A percentile compares a stretch with the other conserved stretches of the same genome.
phyloP scores from a whole-genome alignment of 2,888 invertebrate genomes.

The Acheta domesticus region DNA sequence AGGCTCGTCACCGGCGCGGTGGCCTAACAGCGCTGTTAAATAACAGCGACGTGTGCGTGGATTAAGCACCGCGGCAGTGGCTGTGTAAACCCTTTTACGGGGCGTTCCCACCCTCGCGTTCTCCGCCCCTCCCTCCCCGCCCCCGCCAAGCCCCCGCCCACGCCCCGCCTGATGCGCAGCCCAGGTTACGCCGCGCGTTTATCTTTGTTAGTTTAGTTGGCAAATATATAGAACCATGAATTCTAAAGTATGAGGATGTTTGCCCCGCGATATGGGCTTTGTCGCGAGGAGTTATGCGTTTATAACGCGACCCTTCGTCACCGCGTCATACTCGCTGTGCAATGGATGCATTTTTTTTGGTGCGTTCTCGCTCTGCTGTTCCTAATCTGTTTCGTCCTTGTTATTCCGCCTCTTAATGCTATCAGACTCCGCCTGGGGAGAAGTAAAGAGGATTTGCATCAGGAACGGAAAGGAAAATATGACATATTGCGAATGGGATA shows the following conservation, averaged over 20 bases:
- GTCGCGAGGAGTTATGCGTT: slow-evolving; percentile 1
- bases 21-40: slow-evolving; percentile 20
- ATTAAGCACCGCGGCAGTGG: background rate
- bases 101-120: background rate
- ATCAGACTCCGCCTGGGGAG: no score
- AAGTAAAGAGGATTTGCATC: no score
- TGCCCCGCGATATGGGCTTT: background rate
- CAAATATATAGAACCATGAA: slow-evolving; percentile 29
- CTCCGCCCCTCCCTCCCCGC: background rate
- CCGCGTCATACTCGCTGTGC: background rate
- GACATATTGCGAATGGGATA: no score
- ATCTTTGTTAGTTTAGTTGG: slow-evolving; percentile 28
- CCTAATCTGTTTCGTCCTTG: slow-evolving; percentile 18
- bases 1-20: background rate
- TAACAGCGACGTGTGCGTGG: background rate
- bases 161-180: background rate
- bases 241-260: slow-evolving; percentile 25
- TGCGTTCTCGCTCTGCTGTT: background rate
- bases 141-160: background rate
- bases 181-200: slow-evolving; percentile 21
- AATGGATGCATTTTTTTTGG: background rate
- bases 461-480: no score
- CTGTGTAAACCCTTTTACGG: slow-evolving; percentile 18
- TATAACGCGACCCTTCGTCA: background rate
- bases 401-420: background rate